Conservation (phyloP, 2,113 vertebrate species). For the Anhinga rufa region DNA sequence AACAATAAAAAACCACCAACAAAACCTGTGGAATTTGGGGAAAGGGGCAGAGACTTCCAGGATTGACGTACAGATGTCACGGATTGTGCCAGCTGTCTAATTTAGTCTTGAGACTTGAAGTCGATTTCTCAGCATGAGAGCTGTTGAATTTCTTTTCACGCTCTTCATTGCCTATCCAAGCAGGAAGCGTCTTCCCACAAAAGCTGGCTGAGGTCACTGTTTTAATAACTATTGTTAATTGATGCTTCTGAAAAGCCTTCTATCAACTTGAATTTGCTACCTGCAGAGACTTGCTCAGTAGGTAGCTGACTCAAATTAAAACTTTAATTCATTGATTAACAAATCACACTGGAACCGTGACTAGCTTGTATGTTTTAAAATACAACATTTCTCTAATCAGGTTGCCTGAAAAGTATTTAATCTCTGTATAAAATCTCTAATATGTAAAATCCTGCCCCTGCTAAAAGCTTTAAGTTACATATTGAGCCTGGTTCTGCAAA, state of each 20-base stretch:
- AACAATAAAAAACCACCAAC: neutral
- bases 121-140: neutral
- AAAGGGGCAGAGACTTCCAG: neutral
- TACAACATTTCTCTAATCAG: neutral
- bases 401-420: neutral
- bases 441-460: neutral
- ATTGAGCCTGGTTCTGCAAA: neutral
- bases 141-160: slow-evolving; percentile 1
- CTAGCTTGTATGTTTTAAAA: neutral
- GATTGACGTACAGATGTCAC: neutral
- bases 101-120: neutral
- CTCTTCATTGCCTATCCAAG: neutral
- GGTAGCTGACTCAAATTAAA: neutral
- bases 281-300: slow-evolving; percentile 29
- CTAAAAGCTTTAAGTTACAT: neutral
- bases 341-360: neutral
- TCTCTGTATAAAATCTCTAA: neutral
- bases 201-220: slow-evolving; percentile 4
- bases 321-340: slow-evolving; percentile 30
- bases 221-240: slow-evolving; percentile 58
- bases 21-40: neutral
- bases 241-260: slow-evolving; percentile 36
- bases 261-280: neutral
- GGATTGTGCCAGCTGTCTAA: neutral
- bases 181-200: slow-evolving; percentile 3